Evolutionary conservation across 2,888 invertebrate genomes (phyloP).

Genomic region (Erynnis tages): DNA sequence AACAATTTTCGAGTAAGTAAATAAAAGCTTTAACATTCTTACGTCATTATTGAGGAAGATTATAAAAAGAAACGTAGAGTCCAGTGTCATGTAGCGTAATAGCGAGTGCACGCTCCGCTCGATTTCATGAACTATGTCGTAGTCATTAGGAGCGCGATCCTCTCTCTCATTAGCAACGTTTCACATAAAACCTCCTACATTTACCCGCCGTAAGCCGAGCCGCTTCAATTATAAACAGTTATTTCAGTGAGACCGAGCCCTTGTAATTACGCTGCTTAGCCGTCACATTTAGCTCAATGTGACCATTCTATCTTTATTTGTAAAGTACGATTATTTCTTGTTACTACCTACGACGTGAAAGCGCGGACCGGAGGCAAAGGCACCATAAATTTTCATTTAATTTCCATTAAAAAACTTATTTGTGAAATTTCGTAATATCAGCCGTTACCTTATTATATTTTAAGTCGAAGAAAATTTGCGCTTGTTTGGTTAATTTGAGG

Average conservation of each 20-base stretch:
- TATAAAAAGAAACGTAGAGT: constrained; percentile 19
- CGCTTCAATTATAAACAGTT: constrained; percentile 73
- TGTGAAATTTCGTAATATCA: constrained; percentile 58
- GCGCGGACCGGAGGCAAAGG: constrained; percentile 10
- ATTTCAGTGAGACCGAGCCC: constrained; percentile 63
- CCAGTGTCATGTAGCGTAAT: constrained; percentile 31
- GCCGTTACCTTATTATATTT: constrained; percentile 67
- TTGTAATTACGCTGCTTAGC: constrained; percentile 70
- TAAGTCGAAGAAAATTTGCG: constrained; percentile 62
- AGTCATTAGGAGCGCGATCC: constrained; percentile 65
- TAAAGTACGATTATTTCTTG: constrained; percentile 27
- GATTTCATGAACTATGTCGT: constrained; percentile 58
- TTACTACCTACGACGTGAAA: constrained; percentile 18
- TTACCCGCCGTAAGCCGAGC: constrained; percentile 58
- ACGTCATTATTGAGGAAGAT: constrained; percentile 17
- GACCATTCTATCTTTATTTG: constrained; percentile 54
- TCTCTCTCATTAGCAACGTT: constrained; percentile 70
- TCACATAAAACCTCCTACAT: constrained; percentile 70
- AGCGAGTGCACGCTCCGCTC: constrained; percentile 33
- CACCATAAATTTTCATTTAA: constrained; percentile 40
- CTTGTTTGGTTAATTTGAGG: constrained; percentile 64
- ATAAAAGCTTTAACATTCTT: constrained; percentile 13
- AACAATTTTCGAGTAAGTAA: not conserved
- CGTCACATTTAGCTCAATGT: constrained; percentile 64
- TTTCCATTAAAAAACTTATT: constrained; percentile 56